Conservation (phyloP, 2,888 invertebrate species). For the Conomelus anceps region DNA sequence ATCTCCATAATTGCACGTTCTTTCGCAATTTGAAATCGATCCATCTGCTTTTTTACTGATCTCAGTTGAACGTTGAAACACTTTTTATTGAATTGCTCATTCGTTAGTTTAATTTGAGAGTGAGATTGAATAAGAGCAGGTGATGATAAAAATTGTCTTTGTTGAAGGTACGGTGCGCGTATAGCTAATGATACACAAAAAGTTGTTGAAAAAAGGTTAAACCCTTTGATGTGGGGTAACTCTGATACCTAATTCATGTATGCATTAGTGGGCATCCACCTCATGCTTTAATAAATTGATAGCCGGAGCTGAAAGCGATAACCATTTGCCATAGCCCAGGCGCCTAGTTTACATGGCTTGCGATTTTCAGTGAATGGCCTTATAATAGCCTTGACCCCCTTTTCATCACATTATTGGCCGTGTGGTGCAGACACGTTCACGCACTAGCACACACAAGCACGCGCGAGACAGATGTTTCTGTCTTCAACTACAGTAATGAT, state of each 20-base stretch:
- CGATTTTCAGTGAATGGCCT: neutral
- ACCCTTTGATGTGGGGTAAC: neutral
- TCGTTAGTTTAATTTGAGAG: neutral
- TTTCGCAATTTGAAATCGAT: neutral
- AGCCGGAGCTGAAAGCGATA: neutral
- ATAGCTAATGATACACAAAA: neutral
- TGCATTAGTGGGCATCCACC: neutral
- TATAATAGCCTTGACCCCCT: neutral
- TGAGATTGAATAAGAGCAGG: too few relatives aligned
- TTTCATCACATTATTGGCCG: neutral
- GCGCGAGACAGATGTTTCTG: neutral
- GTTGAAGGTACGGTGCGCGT: neutral
- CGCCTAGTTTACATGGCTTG: neutral
- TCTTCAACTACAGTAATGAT: neutral
- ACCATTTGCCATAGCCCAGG: neutral
- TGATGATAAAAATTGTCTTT: neutral
- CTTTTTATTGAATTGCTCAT: neutral
- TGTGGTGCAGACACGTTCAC: neutral
- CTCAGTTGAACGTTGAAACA: neutral
- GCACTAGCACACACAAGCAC: neutral
- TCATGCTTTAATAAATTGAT: neutral
- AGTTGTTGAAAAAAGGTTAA: neutral
- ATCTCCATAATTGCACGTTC: neutral
- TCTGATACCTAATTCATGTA: neutral
- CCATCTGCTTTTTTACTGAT: neutral